Conservation (phyloP, 2,888 invertebrate genomes). For the Heteropelma amictum region DNA sequence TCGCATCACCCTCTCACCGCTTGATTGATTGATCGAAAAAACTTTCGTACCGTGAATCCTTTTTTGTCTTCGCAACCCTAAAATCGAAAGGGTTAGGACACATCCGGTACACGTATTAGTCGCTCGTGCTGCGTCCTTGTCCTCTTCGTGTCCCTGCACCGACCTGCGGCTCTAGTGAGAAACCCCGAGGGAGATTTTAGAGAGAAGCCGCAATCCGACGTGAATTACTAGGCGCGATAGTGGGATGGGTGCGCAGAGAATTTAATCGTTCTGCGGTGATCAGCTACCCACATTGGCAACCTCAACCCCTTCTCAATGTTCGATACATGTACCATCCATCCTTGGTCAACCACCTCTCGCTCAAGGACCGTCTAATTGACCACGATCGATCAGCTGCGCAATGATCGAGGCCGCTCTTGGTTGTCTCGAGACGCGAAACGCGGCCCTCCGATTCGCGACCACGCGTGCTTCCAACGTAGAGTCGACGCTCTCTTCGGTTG, state of each 20-base stretch:
- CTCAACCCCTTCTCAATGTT: conserved; percentile 31
- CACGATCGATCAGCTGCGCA: conserved; percentile 58
- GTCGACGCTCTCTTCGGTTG: too few relatives aligned
- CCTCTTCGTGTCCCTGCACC: too few relatives aligned
- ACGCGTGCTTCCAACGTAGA: too few relatives aligned
- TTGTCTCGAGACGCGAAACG: conserved; percentile 32
- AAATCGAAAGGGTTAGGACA: not conserved
- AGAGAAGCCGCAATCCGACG: conserved; percentile 51
- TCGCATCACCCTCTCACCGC: too few relatives aligned
- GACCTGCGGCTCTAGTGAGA: conserved; percentile 12
- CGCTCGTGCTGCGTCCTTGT: conserved; percentile 13
- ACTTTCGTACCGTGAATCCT: too few relatives aligned
- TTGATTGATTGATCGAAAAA: too few relatives aligned
- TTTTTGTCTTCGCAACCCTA: too few relatives aligned
- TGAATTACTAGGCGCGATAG: conserved; percentile 39
- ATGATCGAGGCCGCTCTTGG: conserved; percentile 44
- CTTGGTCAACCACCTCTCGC: conserved; percentile 59
- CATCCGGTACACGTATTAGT: conserved; percentile 34
- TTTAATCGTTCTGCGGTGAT: conserved; percentile 55
- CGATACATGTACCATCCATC: conserved; percentile 10
- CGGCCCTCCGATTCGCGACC: not conserved
- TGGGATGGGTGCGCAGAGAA: conserved; percentile 31
- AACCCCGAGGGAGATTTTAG: conserved; percentile 18
- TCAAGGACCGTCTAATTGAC: conserved; percentile 61
- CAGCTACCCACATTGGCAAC: conserved; percentile 32